Percentiles rank a stretch among this genome's conserved stretches.
Evolutionary conservation across 2,888 invertebrate species (phyloP).

Genomic region (Dryocosmus kuriphilus): DNA sequence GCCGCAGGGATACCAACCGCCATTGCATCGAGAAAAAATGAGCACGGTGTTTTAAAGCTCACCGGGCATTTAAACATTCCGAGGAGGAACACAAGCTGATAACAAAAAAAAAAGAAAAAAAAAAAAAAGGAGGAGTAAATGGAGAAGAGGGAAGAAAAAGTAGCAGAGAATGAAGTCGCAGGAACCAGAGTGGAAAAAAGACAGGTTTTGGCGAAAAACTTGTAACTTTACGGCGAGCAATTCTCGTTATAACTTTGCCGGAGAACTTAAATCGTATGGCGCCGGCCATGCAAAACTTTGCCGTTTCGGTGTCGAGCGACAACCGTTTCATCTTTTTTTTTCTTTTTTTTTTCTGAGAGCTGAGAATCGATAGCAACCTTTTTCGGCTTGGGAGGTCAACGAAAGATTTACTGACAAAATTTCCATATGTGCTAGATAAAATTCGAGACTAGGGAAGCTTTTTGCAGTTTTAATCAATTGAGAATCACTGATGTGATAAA

Average conservation of each 20-base stretch:
- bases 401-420: conserved; percentile 14
- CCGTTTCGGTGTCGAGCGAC: conserved; percentile 47
- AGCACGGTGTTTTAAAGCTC: conserved; percentile 16
- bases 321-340: conserved; percentile 20
- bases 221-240: conserved; percentile 53
- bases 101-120: neutral
- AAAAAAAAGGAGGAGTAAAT: neutral
- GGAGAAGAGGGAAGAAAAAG: neutral
- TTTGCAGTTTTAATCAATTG: neutral
- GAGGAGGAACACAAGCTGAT: neutral
- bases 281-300: conserved; percentile 50
- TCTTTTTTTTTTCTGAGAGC: neutral
- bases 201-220: conserved; percentile 28
- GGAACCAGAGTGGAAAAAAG: conserved; percentile 35
- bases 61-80: conserved; percentile 22
- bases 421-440: neutral
- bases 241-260: conserved; percentile 57
- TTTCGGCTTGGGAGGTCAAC: neutral
- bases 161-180: conserved; percentile 27
- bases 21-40: conserved; percentile 14
- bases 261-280: conserved; percentile 51
- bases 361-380: conserved; percentile 28
- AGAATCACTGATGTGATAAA: neutral
- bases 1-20: conserved; percentile 46
- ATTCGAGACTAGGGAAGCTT: neutral